Evolutionary conservation across 1,140 invertebrate genomes (phyloP).

Genomic region (Megalonaias nervosa): DNA sequence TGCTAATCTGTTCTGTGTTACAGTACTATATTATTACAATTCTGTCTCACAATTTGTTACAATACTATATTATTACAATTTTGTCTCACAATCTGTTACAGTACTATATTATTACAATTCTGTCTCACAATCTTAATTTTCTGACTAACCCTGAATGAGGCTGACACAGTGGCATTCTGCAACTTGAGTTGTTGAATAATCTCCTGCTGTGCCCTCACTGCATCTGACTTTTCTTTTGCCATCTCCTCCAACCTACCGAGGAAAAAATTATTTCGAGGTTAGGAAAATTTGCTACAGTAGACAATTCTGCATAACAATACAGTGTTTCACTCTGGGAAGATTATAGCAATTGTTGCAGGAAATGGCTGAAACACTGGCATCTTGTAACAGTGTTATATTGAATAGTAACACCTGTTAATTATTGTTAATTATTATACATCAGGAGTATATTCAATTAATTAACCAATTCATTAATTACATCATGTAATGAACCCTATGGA

Average conservation of each 20-base stretch:
- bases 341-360: too few relatives aligned
- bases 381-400: too few relatives aligned
- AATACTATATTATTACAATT: not conserved
- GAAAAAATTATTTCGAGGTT: slow-evolving; percentile 1
- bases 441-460: too few relatives aligned
- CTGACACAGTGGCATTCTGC: slow-evolving; percentile 59
- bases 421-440: too few relatives aligned
- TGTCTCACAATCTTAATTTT: not conserved
- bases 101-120: not conserved
- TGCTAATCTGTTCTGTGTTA: too few relatives aligned
- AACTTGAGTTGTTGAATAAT: slow-evolving; percentile 59
- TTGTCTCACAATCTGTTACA: not conserved
- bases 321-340: too few relatives aligned
- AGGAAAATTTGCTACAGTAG: too few relatives aligned
- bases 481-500: too few relatives aligned
- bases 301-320: too few relatives aligned
- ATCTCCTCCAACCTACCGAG: slow-evolving; percentile 61
- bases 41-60: not conserved
- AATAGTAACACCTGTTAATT: too few relatives aligned
- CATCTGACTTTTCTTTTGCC: slow-evolving; percentile 46
- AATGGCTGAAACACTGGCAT: too few relatives aligned
- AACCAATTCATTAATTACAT: too few relatives aligned
- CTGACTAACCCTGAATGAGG: slow-evolving; percentile 57
- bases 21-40: not conserved
- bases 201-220: slow-evolving; percentile 52